These are phyloP conservation scores for Harmothoe impar DNA, from an alignment of 2,888 invertebrate species.

Conservation along the genomic window DNA sequence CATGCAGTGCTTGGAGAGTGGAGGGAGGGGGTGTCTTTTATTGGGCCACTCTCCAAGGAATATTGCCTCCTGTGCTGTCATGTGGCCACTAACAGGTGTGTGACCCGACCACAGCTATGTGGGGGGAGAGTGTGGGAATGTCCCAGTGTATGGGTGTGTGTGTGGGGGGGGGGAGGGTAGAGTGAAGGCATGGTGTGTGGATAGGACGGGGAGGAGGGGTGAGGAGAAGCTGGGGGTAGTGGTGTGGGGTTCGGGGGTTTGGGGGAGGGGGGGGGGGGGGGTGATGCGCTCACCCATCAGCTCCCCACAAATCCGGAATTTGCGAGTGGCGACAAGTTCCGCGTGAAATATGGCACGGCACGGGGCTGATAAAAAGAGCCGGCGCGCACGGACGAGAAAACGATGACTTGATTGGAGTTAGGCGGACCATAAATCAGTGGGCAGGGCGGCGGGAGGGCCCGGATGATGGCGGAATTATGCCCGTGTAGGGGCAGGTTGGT, in stretches of 20 bases:
- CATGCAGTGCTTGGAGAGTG: no score
- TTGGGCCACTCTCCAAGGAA: no score
- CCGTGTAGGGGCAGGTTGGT: background rate
- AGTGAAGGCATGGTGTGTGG: background rate
- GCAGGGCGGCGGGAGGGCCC: no score
- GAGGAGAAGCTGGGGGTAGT: no score
- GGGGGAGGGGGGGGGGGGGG: background rate
- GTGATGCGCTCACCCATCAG: background rate
- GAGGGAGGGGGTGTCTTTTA: no score
- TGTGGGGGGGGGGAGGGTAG: no score
- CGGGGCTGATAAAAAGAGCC: conserved; percentile 46
- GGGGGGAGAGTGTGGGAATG: no score
- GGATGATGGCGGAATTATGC: conserved; percentile 28
- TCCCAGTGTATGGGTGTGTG: no score
- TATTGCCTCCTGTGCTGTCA: no score
- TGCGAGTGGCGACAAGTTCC: conserved; percentile 13
- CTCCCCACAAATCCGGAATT: background rate
- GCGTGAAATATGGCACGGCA: conserved; percentile 34
- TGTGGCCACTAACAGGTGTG: no score
- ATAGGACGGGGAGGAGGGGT: background rate
- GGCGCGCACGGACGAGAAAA: conserved; percentile 18
- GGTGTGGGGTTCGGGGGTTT: background rate
- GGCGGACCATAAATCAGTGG: background rate
- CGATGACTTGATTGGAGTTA: conserved; percentile 51
- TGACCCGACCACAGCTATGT: no score